phyloP scores from a whole-genome alignment of 92 coral and sea anemone species.

The Scolanthus callimorphus region DNA sequence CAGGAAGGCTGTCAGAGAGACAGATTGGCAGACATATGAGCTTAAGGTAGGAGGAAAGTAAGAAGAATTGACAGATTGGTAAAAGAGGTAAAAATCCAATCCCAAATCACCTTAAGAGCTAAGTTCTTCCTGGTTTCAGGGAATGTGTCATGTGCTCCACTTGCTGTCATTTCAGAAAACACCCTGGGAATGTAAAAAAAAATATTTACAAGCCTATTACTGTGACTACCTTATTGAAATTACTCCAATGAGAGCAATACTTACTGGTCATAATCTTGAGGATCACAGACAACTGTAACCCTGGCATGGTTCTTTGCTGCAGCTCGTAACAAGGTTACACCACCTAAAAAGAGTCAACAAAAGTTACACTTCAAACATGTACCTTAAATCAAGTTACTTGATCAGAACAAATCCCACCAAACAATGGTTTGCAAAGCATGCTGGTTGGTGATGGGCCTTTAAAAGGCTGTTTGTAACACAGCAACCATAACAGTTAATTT shows the following conservation, averaged over 20 bases:
- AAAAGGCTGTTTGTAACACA: no score
- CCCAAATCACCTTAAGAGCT: slow-evolving; percentile 83
- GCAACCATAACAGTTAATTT: no score
- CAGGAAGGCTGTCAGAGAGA: no score
- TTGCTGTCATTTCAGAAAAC: slow-evolving; percentile 68
- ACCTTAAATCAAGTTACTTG: no score
- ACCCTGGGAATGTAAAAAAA: slow-evolving; percentile 39
- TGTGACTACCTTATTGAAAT: background rate
- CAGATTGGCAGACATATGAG: no score
- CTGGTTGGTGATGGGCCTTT: no score
- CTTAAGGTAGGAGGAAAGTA: no score
- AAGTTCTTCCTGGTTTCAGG: slow-evolving; percentile 74
- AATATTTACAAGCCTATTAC: background rate
- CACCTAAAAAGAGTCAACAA: slow-evolving; percentile 69
- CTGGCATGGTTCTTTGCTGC: slow-evolving; percentile 98
- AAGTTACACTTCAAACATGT: no score
- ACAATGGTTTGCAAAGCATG: no score
- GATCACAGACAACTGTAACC: slow-evolving; percentile 94
- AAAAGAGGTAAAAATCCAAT: no score
- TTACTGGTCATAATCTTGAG: slow-evolving; percentile 86
- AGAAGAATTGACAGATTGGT: no score
- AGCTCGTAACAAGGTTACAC: slow-evolving; percentile 92
- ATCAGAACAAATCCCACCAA: no score
- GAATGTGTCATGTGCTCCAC: slow-evolving; percentile 50
- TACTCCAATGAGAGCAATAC: slow-evolving; percentile 2